Base-by-base conservation (phyloP, 2,113 vertebrate species). In the Rissa tridactyla region DNA sequence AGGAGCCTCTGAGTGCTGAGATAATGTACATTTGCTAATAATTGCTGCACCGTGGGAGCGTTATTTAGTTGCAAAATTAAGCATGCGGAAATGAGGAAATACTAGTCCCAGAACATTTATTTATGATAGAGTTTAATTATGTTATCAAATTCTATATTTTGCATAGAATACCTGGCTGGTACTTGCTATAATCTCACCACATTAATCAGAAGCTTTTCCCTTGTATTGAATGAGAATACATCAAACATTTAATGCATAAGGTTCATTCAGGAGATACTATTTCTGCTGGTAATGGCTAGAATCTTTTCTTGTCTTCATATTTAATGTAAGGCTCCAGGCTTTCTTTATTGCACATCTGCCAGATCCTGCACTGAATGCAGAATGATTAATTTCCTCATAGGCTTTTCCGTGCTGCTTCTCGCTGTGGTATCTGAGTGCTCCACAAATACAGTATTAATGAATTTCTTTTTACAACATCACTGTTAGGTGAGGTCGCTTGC, bases 341-440 rank as follows among this genome's bases (percentile, higher is more conserved):
- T 97, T 36, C 84, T 88, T 90, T 91, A 68, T 60, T 88, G 80
- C 82, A 84, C 77, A 82, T 88, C 94, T 86, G 72, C 86, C 90
- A 93, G 73, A 88, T 89, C n/a, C 69, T 68, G 49, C n/a, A 44
- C 86, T 82, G 94, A 93, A 93, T 69, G 62, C 61, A 72, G 85
- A 95, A 92, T 94, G 89, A 97, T 96, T 96, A 92, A 96, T 97
- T 97, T 93, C 82, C 86, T 95, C 17, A 36, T 42, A 92, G 86
- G 83, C 47, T 69, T 92, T 92, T 92, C 86, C 0, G 0, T 90
- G 80, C 68, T 79, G 80, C 76, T 94, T 86, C 79, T 96, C 61
- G 10, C 55, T 81, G 51, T 88, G 68, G 47, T 83, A 55, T 92
- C 82, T 32, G 64, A 91, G 76, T 75, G 47, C 52, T 90, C 73